Evolutionary conservation across 2,797 vertebrate genomes (phyloP).

Genomic region (Tragelaphus eurycerus): DNA sequence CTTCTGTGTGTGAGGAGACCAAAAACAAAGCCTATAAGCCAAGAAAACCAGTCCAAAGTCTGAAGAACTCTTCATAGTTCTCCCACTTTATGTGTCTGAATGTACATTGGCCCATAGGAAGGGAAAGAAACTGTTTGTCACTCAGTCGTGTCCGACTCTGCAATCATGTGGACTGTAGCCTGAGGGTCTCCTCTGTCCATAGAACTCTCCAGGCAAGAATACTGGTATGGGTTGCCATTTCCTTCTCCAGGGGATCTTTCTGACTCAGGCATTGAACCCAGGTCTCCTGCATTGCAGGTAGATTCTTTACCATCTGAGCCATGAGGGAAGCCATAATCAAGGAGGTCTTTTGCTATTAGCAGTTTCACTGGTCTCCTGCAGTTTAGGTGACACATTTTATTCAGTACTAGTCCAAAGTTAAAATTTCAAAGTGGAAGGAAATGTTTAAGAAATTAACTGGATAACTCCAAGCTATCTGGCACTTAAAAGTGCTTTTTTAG

Average conservation of each 20-base stretch:
- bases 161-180: accelerated
- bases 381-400: neutral
- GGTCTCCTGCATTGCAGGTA: neutral
- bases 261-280: neutral
- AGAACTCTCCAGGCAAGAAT: neutral
- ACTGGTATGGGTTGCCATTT: neutral
- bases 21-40: slow-evolving; percentile 33
- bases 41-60: neutral
- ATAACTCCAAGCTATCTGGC: neutral
- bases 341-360: neutral
- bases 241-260: neutral
- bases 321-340: neutral
- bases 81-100: neutral
- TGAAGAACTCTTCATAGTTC: neutral
- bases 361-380: neutral
- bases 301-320: neutral
- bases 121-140: neutral
- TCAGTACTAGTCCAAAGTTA: neutral
- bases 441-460: neutral
- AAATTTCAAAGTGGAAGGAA: neutral
- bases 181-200: neutral
- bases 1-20: slow-evolving; percentile 40
- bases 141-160: accelerated
- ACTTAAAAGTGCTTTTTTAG: neutral
- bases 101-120: neutral